Conservation (phyloP, 2,113 vertebrate species). For the Pelmatolapia mariae region DNA sequence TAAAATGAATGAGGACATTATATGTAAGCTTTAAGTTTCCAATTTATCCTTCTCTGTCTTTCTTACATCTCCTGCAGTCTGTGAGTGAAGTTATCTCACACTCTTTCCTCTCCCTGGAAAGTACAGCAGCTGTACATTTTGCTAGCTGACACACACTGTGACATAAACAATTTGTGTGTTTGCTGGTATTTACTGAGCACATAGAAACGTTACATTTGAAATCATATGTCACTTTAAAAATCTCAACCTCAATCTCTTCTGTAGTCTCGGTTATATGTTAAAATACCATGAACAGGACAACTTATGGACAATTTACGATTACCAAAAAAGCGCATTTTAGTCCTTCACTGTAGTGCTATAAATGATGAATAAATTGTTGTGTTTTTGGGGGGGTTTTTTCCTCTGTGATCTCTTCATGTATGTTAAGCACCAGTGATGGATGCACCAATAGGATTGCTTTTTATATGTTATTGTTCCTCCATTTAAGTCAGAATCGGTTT, state of each 20-base stretch:
- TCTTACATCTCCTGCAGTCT: not conserved
- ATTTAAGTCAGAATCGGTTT: not conserved
- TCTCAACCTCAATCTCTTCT: not conserved
- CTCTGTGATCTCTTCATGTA: not conserved
- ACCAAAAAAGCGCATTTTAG: not conserved
- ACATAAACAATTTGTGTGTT: not conserved
- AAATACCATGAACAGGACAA: not conserved
- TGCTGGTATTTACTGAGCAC: not conserved
- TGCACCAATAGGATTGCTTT: not conserved
- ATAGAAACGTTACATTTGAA: not conserved
- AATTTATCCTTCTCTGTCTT: not conserved
- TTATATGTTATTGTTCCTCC: not conserved
- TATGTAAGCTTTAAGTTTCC: not conserved
- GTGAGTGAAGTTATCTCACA: not conserved
- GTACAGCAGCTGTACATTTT: not conserved
- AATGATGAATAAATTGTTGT: not conserved
- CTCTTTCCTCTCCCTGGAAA: not conserved
- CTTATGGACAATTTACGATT: not conserved
- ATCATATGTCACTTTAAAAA: not conserved
- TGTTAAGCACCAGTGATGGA: not conserved
- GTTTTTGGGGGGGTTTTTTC: rapidly evolving
- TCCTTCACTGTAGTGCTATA: not conserved
- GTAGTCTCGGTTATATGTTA: not conserved
- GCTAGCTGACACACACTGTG: not conserved
- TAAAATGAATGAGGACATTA: not conserved